A percentile compares a stretch with the other conserved stretches of the same genome.
Evolutionary conservation across 2,113 vertebrate species (phyloP).

Genomic region (Chitala chitala): DNA sequence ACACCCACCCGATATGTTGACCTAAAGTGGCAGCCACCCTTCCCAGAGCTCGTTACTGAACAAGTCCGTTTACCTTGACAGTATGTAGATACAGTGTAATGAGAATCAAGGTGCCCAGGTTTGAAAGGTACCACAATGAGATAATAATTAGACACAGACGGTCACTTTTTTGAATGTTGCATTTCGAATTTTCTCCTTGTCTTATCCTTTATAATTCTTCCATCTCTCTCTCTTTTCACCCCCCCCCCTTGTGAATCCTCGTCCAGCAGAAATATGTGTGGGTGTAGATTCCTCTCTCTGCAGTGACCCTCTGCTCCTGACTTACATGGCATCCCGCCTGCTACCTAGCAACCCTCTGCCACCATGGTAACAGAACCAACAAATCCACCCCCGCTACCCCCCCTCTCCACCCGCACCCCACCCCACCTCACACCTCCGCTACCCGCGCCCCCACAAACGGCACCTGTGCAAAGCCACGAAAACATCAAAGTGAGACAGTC

Average conservation of each 20-base stretch:
- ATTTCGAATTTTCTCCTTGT: background rate
- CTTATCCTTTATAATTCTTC: background rate
- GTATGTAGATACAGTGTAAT: background rate
- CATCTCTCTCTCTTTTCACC: background rate
- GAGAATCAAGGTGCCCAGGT: too few relatives aligned
- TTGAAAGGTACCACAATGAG: too few relatives aligned
- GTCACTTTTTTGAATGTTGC: too few relatives aligned
- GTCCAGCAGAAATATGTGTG: conserved; percentile 26
- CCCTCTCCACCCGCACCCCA: background rate
- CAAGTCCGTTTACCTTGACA: background rate
- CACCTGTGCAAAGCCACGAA: conserved; percentile 18
- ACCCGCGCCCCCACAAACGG: conserved; percentile 18
- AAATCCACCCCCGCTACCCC: conserved; percentile 12
- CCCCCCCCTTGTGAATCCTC: background rate
- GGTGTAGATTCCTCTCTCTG: conserved; percentile 22
- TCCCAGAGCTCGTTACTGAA: background rate
- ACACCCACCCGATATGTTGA: background rate
- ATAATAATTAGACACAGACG: too few relatives aligned
- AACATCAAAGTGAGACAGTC: conserved; percentile 19
- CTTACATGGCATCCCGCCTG: conserved; percentile 24
- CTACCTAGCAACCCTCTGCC: conserved; percentile 27
- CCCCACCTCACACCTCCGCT: background rate
- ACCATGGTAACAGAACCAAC: conserved; percentile 30
- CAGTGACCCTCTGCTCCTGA: conserved; percentile 27
- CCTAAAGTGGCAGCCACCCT: background rate